Evolutionary conservation across 1,140 invertebrate species (phyloP).

Genomic region (Vollenhovia emeryi): DNA sequence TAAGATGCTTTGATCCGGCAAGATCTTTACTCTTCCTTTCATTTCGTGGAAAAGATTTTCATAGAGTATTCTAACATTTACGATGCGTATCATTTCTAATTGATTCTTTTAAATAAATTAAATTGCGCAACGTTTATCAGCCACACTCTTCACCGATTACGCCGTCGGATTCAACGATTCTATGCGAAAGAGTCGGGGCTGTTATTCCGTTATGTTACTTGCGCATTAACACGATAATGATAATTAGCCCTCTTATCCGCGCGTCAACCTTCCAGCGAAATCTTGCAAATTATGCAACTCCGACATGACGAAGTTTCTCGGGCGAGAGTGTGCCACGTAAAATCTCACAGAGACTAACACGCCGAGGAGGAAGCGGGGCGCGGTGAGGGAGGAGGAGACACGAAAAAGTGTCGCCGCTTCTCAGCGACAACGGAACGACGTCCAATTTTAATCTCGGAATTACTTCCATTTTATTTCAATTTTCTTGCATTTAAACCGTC

Average conservation of each 20-base stretch:
- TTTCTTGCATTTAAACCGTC: constrained; percentile 80
- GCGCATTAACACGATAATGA: constrained; percentile 50
- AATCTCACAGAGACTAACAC: constrained; percentile 43
- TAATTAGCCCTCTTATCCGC: constrained; percentile 56
- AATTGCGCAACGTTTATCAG: background rate
- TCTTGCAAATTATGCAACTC: constrained; percentile 54
- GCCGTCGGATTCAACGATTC: background rate
- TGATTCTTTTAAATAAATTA: background rate
- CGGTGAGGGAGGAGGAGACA: background rate
- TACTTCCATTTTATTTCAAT: constrained; percentile 82
- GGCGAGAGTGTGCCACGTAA: constrained; percentile 27
- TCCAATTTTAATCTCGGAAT: constrained; percentile 80
- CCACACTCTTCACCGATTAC: background rate
- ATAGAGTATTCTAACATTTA: background rate
- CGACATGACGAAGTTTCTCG: constrained; percentile 34
- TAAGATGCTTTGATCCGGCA: background rate
- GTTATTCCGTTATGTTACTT: constrained; percentile 45
- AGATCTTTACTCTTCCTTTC: background rate
- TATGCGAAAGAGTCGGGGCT: constrained; percentile 30
- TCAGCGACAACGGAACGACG: constrained; percentile 66
- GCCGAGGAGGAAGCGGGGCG: background rate
- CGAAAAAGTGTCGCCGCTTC: constrained; percentile 14
- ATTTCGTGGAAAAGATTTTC: background rate
- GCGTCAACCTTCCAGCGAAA: constrained; percentile 43
- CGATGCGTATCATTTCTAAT: background rate